Conservation (phyloP, 2,797 vertebrate species). For the Arnoldichthys spilopterus region DNA sequence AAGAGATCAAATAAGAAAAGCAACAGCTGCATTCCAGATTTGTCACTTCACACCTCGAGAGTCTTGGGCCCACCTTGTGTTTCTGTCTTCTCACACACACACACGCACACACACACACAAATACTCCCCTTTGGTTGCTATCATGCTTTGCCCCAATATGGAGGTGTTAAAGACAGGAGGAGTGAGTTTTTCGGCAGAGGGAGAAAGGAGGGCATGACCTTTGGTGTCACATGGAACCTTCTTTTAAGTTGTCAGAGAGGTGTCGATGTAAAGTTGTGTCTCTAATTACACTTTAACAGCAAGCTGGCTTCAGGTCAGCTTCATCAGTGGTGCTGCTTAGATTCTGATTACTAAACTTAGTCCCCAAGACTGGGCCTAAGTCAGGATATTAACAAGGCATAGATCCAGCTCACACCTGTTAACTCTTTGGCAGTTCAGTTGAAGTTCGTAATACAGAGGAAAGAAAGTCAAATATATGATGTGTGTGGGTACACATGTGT, state of each 20-base stretch:
- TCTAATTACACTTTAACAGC: slow-evolving; percentile 44
- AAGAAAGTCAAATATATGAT: slow-evolving; percentile 18
- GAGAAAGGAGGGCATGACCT: slow-evolving; percentile 48
- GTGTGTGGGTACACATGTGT: slow-evolving; percentile 7
- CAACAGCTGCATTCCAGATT: slow-evolving; percentile 16
- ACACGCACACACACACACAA: too few relatives aligned
- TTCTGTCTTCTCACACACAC: slow-evolving; percentile 18
- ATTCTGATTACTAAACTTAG: background rate
- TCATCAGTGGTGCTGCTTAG: background rate
- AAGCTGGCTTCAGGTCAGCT: slow-evolving; percentile 18
- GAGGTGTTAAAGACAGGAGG: slow-evolving; percentile 16
- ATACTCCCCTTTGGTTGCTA: slow-evolving; percentile 57
- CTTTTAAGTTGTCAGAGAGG: slow-evolving; percentile 32
- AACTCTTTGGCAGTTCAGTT: background rate
- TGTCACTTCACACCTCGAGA: slow-evolving; percentile 36
- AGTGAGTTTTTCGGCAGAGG: slow-evolving; percentile 16
- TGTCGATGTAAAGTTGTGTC: slow-evolving; percentile 40
- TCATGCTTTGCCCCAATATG: slow-evolving; percentile 44
- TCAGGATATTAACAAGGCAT: background rate
- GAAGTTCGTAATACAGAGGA: background rate
- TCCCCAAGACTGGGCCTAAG: background rate
- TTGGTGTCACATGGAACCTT: slow-evolving; percentile 40
- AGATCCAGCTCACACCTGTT: background rate
- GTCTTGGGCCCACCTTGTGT: slow-evolving; percentile 15
- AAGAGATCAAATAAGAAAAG: slow-evolving; percentile 34